A percentile compares a stretch with the other conserved stretches of the same genome.
phyloP scores from a whole-genome alignment of 1,140 invertebrate genomes.

The Marisa cornuarietis region DNA sequence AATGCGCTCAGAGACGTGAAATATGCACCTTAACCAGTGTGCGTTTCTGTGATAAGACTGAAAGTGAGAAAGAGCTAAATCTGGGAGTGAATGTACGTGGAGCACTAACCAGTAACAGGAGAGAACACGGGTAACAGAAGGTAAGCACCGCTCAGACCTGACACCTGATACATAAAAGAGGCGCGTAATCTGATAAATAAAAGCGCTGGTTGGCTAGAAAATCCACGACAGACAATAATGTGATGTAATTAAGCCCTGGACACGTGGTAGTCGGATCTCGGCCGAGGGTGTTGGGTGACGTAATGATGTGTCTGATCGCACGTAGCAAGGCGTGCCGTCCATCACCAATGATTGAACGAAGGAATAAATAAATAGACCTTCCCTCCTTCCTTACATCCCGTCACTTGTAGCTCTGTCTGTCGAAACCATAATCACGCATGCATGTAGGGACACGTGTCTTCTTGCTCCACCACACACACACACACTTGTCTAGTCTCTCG shows the following conservation, averaged over 20 bases:
- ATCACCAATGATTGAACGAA: no score
- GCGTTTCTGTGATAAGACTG: background rate
- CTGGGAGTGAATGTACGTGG: no score
- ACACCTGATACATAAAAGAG: background rate
- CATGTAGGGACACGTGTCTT: no score
- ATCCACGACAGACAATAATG: conserved; percentile 3
- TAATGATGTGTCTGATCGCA: no score
- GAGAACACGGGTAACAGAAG: no score
- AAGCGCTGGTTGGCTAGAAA: background rate
- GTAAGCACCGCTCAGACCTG: background rate
- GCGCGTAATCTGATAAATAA: background rate
- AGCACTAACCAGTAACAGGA: background rate
- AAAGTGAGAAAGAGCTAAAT: conserved; percentile 10
- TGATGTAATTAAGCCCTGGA: background rate
- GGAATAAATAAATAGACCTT: no score
- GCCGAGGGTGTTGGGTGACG: background rate
- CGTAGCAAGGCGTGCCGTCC: no score
- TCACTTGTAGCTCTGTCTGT: no score
- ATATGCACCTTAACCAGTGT: background rate
- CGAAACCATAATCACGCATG: no score
- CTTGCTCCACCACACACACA: no score
- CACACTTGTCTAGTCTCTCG: no score
- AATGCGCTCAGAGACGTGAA: background rate
- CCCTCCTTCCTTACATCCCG: no score
- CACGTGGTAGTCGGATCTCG: background rate